Evolutionary conservation across 2,888 invertebrate species (phyloP).

Genomic region (Drosophila conformis): DNA sequence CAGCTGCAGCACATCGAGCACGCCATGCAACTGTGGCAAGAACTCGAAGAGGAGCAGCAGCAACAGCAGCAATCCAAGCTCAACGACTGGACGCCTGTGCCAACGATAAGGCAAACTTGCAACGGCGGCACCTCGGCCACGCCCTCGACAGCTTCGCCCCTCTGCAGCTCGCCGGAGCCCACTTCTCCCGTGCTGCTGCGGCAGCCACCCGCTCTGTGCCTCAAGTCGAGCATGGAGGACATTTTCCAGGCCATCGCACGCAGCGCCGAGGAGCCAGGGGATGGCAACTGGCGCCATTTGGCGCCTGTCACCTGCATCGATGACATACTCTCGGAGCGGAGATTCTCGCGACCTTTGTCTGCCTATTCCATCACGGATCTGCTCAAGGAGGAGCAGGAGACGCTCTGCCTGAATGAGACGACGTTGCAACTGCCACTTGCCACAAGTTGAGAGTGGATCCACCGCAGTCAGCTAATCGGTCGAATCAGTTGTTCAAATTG

Average conservation of each 20-base stretch:
- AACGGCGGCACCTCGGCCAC: slow-evolving; percentile 76
- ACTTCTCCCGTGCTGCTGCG: slow-evolving; percentile 67
- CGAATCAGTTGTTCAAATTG: slow-evolving; percentile 8
- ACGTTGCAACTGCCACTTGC: slow-evolving; percentile 53
- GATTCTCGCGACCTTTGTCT: slow-evolving; percentile 83
- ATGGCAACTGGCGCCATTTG: slow-evolving; percentile 54
- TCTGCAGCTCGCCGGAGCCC: slow-evolving; percentile 70
- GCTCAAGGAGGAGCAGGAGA: slow-evolving; percentile 81
- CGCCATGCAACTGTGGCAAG: slow-evolving; percentile 76
- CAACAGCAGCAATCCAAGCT: background rate
- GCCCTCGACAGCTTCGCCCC: slow-evolving; percentile 78
- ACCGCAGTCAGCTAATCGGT: slow-evolving; percentile 14
- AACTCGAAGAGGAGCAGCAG: slow-evolving; percentile 61
- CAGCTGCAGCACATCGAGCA: slow-evolving; percentile 82
- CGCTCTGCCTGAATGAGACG: slow-evolving; percentile 71
- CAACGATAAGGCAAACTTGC: slow-evolving; percentile 41
- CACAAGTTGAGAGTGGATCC: slow-evolving; percentile 38
- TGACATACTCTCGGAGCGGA: slow-evolving; percentile 83
- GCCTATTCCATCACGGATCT: slow-evolving; percentile 85
- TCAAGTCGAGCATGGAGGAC: slow-evolving; percentile 82
- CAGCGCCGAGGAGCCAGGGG: slow-evolving; percentile 73
- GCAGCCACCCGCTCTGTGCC: slow-evolving; percentile 72
- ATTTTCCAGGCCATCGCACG: slow-evolving; percentile 83
- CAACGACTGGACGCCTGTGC: slow-evolving; percentile 33
- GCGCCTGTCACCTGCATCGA: slow-evolving; percentile 83